Conservation (phyloP, 2,113 vertebrate genomes). For the Ailuropoda melanoleuca region DNA sequence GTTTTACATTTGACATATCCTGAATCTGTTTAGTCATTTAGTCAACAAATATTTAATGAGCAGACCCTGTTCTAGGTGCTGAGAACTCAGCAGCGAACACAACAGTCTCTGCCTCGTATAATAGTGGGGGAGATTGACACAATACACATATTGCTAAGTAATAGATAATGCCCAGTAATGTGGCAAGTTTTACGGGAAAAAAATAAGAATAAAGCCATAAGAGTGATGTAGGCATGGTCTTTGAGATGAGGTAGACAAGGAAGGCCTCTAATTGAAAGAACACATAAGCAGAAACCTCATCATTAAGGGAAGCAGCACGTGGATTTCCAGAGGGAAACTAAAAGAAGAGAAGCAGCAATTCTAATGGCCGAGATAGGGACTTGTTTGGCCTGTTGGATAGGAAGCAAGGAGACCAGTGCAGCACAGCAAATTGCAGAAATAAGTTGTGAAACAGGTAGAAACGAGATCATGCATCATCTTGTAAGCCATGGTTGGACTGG, state of each 20-base stretch:
- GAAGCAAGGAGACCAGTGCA: neutral
- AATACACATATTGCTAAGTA: neutral
- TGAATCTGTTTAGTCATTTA: neutral
- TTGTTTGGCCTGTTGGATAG: neutral
- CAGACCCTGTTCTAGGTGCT: constrained; percentile 1
- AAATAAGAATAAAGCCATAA: neutral
- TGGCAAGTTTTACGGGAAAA: neutral
- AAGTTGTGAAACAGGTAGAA: neutral
- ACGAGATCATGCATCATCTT: neutral
- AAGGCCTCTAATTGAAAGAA: neutral
- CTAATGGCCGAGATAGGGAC: neutral
- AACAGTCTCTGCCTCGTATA: neutral
- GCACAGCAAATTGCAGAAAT: neutral
- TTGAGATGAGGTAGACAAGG: neutral
- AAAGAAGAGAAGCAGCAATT: neutral
- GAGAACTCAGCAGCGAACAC: neutral
- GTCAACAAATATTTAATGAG: constrained; percentile 13
- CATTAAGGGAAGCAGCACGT: neutral
- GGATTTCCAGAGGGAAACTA: constrained; percentile 14
- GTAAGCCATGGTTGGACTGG: neutral
- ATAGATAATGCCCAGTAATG: neutral
- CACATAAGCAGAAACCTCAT: neutral
- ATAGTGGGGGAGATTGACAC: neutral
- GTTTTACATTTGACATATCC: neutral
- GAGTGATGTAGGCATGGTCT: neutral